Evolutionary conservation across 64 coral and sea anemone genomes (phyloP), one percentile per base, ranked within the genome.

Genomic region (Actinia equina): DNA sequence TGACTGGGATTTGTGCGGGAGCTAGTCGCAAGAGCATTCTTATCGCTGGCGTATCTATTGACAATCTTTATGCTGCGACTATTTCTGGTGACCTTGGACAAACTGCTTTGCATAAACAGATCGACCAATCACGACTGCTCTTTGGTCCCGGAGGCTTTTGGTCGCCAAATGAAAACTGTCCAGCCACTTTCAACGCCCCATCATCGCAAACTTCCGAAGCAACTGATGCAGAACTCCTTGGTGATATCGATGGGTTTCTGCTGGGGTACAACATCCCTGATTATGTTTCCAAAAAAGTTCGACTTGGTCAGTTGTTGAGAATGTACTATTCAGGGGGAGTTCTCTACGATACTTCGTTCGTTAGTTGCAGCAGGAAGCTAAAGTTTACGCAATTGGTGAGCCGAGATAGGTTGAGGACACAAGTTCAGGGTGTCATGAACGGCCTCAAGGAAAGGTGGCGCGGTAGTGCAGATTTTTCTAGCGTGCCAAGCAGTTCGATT

Each of bases 241-340:
- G 94, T 26, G 94, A 86, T 19, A 46, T 96, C 81, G 94, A 96
- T 17, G 94, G 94, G 6, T 90, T 96, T 42, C 81, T 96, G 4
- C 85, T 96, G 0, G 94, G 94, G 17, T 59, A 88, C 43, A 77
- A 86, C 44, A 44, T 86, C 17, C 84, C 85, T 17, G 20, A 19
- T 15, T 96, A 91, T 87, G 80, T 71, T 37, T 62, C 17, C 52
- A 89, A 87, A 74, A 87, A 91, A 16, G 91, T 96, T 17, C 79
- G 94, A 10, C 76, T 96, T 71, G 94, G 94, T 83, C 94, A 96
- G 74, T 57, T 96, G 44, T 77, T 96, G 49, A 87, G 92, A 69
- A 96, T 96, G 94, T 96, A 96, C 59, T 96, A 96, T 19, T 62
- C 83, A 12, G 77, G 42, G 43, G 90, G 90, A n/a, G 60, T 87